Base-by-base conservation (phyloP, 2,797 vertebrate species). In the Xyrichtys novacula region DNA sequence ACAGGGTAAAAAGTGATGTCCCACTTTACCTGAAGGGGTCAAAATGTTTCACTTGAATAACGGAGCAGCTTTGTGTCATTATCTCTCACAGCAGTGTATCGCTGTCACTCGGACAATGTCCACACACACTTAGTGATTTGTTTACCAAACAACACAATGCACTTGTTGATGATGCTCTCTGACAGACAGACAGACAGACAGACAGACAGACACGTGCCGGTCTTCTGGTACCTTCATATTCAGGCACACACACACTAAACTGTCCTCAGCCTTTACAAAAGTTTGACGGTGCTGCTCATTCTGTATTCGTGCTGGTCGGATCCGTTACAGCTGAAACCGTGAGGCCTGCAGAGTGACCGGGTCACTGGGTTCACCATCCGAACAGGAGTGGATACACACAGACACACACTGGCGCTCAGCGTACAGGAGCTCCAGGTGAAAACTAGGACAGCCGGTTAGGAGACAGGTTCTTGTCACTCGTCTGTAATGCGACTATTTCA, bases 311-410 rank as follows among this genome's bases (percentile, higher is more conserved):
- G 17, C 54, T 49, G 59, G 46, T 1, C 19, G 58, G 74, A 76
- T 85, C 72, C 25, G 71, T 87, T 85, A 79, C 83, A 71, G 70
- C 42, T 76, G 53, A 77, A 71, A 75, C 26, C 14, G 29, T 60
- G 57, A 76, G 49, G 59, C 56, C 43, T 71, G 76, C 69, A 42
- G 58, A 32, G 38, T 62, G 79, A 87, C 74, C n/a, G 10, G 71
- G 81, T 81, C 84, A 74, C 34, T 15, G 73, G 65, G 70, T 79
- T 77, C 70, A 71, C 57, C 12, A 23, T 46, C 7, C 44, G 36
- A 46, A 61, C 59, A 54, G 53, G 5, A 43, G 38, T 14, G 17
- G 43, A 53, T 2, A 48, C 53, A 29, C 57, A 26, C 57, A 53
- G 1, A 48, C 53, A 29, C 57, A 26, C 57, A n/a, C 44, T 1